Evolutionary conservation across 2,888 invertebrate genomes (phyloP), one percentile per base, ranked within the genome.

Genomic region (Megaustenia siamemsis): DNA sequence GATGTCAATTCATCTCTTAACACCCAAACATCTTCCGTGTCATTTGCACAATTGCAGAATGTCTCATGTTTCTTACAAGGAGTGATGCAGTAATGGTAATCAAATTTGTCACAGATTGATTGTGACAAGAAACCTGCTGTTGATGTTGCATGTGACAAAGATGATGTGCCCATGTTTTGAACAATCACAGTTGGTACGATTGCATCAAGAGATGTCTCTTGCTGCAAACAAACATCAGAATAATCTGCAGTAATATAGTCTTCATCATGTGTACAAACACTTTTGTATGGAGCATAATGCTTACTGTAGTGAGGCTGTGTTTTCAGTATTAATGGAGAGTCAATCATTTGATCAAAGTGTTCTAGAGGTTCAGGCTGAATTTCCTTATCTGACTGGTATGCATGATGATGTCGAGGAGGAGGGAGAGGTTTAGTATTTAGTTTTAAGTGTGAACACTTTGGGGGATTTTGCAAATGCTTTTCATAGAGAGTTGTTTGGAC

Each of bases 11-110:
- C 83, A 40, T 83, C 78, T 32, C 83, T 68, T 15, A 56, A 60
- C 21, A 83, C 71, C 83, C 83, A 83, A 43, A 83, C 49, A 24
- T 78, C 71, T 21, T 69, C 77, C 21, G 69, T 71, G 53, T 35
- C 28, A 8, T 43, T 49, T 10, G 40, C 40, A 76, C 77, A 76
- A 4, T 66, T 66, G 49, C 83, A 77, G 60, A 77, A 76, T 77
- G 76, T 76, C 38, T 66, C 71, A 28, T 82, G 82, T 53, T 24
- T 60, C 21, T 24, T 35, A 53, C 73, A 73, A 28, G 82, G 40
- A 35, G 73, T 78, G 60, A 78, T 78, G 18, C 32, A 32, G 32
- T 78, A 78, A 43, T 63, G n/a, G 18, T 78, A 43, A 45, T 60
- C 8, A 78, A 78, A 78, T 18, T 56, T 35, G 40, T 38, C 56